Base-by-base conservation (phyloP, 1,140 invertebrate genomes). In the Saccostrea echinata region DNA sequence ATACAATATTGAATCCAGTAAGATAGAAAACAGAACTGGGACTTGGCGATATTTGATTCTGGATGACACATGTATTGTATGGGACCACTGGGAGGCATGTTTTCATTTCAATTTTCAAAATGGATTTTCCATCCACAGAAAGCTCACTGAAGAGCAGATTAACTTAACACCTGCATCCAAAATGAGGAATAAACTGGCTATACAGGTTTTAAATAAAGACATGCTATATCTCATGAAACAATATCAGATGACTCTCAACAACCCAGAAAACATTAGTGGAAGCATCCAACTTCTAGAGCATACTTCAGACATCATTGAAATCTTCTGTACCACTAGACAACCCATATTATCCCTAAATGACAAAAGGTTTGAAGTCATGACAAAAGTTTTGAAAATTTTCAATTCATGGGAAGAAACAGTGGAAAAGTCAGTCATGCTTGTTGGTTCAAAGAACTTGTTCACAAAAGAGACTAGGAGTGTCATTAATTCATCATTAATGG, bases 171-270 rank as follows among this genome's bases (percentile, higher is more conserved):
- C 87, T 27, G 85, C 85, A 55, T 84, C 84, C 33, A 90, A 90
- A 86, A 88, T 90, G 86, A 51, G 86, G 33, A 90, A 90, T 82
- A 30, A 86, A 13, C 64, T 90, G 18, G 89, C 86, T 12, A 84
- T 86, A 71, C n/a, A 90, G 21, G 84, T 90, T 24, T 52, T 90
- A 27, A 82, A 88, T 64, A 84, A 80, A 61, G 76, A 86, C n/a
- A 88, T 90, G 89, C 64, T 90, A 8, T 90, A 84, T 84, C 68
- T 90, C 6, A 90, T 90, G 86, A 90, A 86, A 55, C 13, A 24
- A 27, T 90, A 84, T 51, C 84, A 86, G 27, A n/a, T 61, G 6
- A 88, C 89, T 30, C 85, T 90, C 8, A 12, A 53, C 21, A 86
- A 85, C 13, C 81, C 84, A 33, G 86, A 85, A 12, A 71, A 51